Percentiles rank a stretch among this genome's conserved stretches.
Conservation (phyloP, 1,140 invertebrate species). For the Dryas iulia region DNA sequence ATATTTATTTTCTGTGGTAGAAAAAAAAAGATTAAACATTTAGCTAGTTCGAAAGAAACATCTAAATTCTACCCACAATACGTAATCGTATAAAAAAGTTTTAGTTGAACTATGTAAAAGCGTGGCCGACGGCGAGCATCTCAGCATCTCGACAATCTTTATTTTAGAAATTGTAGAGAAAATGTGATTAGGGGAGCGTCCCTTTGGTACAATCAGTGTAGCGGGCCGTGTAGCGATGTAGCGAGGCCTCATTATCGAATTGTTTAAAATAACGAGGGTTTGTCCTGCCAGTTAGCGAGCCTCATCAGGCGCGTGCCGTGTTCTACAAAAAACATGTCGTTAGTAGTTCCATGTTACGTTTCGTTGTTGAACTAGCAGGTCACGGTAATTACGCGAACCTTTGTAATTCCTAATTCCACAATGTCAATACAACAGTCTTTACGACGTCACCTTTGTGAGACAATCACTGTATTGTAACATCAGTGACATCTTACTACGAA, state of each 20-base stretch:
- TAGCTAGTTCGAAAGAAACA: no score
- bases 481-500: no score
- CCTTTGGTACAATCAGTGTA: conserved; percentile 62
- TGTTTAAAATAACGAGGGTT: conserved; percentile 77
- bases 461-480: no score
- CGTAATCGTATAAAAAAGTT: background rate
- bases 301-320: no score
- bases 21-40: no score
- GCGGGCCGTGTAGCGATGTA: conserved; percentile 28
- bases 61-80: background rate
- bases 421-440: no score
- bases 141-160: conserved; percentile 42
- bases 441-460: no score
- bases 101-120: conserved; percentile 20
- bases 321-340: background rate
- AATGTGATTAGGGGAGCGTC: conserved; percentile 65
- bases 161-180: conserved; percentile 44
- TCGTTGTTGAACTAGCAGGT: background rate
- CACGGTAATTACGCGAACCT: background rate
- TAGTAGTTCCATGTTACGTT: background rate
- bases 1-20: no score
- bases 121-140: conserved; percentile 50
- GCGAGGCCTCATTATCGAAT: conserved; percentile 67
- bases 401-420: background rate
- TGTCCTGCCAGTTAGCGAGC: conserved; percentile 44